Percentiles rank a stretch among this genome's conserved stretches.
These are phyloP conservation scores for Crotalus horridus DNA, from an alignment of 2,113 vertebrate genomes.

Conservation along the genomic window DNA sequence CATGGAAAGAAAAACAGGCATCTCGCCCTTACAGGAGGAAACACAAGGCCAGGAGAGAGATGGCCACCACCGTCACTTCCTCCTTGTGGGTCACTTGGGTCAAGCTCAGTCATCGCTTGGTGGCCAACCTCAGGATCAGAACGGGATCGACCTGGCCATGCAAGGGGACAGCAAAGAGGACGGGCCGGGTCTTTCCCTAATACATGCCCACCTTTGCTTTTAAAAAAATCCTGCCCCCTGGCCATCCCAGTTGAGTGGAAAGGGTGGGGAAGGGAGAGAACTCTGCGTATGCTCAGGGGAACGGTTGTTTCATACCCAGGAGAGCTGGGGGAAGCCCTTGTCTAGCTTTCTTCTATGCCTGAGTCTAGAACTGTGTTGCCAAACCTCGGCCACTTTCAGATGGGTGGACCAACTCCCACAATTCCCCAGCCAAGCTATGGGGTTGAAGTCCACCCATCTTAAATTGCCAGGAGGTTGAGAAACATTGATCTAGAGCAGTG, in stretches of 20 bases:
- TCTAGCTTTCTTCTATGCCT: neutral
- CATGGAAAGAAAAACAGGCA: conserved; percentile 20
- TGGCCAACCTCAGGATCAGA: neutral
- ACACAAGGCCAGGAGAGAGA: neutral
- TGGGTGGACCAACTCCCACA: no score
- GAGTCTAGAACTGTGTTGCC: neutral
- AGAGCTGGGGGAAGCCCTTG: neutral
- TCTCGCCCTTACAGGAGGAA: conserved; percentile 6
- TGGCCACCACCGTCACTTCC: neutral
- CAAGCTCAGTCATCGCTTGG: neutral
- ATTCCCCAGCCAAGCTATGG: no score
- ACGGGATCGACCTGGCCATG: neutral
- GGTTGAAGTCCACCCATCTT: no score
- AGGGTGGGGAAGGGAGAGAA: neutral
- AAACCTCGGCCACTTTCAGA: neutral
- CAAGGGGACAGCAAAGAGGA: no score
- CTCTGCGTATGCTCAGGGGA: neutral
- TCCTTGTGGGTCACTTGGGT: neutral
- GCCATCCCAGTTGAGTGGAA: neutral
- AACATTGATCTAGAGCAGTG: no score
- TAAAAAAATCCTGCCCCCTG: neutral
- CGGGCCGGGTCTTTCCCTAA: neutral
- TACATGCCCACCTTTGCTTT: neutral
- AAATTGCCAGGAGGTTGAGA: no score
- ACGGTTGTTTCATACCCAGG: neutral